Evolutionary conservation across 1,140 invertebrate species (phyloP).

Genomic region (Drosophila repletoides): DNA sequence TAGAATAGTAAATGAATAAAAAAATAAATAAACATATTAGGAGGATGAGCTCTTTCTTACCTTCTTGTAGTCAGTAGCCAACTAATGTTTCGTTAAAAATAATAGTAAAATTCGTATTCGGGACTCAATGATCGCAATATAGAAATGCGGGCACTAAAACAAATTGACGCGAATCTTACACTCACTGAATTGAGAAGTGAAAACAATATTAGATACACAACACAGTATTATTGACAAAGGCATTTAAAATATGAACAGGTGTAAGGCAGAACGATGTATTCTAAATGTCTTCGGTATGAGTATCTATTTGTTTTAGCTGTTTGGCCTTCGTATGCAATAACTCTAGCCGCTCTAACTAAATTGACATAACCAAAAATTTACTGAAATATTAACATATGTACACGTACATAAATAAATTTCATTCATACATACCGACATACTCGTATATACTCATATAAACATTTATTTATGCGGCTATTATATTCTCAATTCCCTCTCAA

Average conservation of each 20-base stretch:
- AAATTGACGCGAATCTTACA: slow-evolving; percentile 24
- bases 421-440: not conserved
- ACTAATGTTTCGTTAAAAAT: slow-evolving; percentile 11
- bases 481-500: no score
- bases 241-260: no score
- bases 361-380: slow-evolving; percentile 42
- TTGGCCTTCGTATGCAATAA: slow-evolving; percentile 80
- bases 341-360: slow-evolving; percentile 22
- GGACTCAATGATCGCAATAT: no score
- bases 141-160: not conserved
- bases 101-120: no score
- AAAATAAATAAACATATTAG: slow-evolving; percentile 12
- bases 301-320: slow-evolving; percentile 71
- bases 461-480: no score
- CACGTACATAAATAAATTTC: slow-evolving; percentile 40
- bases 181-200: slow-evolving; percentile 47
- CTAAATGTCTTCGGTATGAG: no score
- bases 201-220: slow-evolving; percentile 56
- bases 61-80: slow-evolving; percentile 1
- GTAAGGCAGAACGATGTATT: no score
- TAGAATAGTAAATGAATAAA: slow-evolving; percentile 43
- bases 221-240: no score
- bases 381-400: slow-evolving; percentile 57
- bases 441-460: no score
- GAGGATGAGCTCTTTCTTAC: slow-evolving; percentile 9